These are phyloP conservation scores for Macrochelys suwanniensis DNA, from an alignment of 2,797 vertebrate species.

Conservation along the genomic window DNA sequence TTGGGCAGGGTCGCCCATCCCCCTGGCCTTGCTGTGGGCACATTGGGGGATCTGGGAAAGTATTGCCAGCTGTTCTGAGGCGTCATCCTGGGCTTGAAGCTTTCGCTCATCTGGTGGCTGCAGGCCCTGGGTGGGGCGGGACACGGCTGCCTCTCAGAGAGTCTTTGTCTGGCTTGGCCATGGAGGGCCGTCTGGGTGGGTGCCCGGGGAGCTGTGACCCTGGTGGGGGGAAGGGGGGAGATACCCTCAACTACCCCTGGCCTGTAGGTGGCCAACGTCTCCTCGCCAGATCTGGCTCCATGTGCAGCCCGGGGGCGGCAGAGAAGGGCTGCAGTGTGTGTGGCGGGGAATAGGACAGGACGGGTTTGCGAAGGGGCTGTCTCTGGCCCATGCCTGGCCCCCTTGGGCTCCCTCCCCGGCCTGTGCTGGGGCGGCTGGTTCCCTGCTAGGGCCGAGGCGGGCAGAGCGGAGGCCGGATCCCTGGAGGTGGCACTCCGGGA, in stretches of 20 bases:
- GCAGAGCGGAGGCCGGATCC: neutral
- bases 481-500: neutral
- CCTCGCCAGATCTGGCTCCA: too few species aligned
- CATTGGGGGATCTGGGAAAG: neutral
- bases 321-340: neutral
- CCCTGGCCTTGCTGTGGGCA: neutral
- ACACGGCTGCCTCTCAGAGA: neutral
- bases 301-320: neutral
- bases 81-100: neutral
- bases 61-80: neutral
- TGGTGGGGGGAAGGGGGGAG: neutral
- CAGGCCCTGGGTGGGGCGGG: rapidly evolving
- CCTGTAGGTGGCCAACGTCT: too few species aligned
- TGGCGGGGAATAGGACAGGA: too few species aligned
- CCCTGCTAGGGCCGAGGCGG: too few species aligned
- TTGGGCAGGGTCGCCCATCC: neutral
- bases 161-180: neutral
- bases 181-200: too few species aligned
- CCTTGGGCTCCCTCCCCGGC: neutral
- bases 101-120: rapidly evolving
- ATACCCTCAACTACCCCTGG: too few species aligned
- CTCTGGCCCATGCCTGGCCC: neutral
- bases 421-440: neutral
- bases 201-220: neutral
- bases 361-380: neutral